Evolutionary conservation across 2,888 invertebrate species (phyloP).

Genomic region (Gastrophysa polygoni): DNA sequence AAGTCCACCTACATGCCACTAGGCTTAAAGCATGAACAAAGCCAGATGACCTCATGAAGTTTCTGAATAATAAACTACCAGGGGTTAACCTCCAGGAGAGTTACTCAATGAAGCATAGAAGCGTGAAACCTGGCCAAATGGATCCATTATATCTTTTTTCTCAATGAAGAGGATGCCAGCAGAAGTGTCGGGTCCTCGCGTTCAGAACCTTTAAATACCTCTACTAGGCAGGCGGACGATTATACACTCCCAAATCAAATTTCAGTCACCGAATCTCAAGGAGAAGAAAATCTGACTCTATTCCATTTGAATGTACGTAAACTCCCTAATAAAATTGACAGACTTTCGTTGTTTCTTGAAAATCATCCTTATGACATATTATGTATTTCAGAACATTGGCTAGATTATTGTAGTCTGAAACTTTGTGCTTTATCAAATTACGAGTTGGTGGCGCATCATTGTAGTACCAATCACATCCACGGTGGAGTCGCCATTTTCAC

Average conservation of each 20-base stretch:
- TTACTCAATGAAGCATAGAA: constrained; percentile 12
- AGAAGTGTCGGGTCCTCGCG: constrained; percentile 1
- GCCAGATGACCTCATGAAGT: constrained; percentile 6
- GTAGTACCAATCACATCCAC: constrained; percentile 2
- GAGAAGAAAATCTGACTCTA: too few species aligned
- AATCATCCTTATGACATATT: background rate
- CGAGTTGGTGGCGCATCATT: background rate
- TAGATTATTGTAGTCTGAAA: background rate
- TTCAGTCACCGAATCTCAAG: background rate
- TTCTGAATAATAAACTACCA: constrained; percentile 10
- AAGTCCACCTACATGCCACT: constrained; percentile 8
- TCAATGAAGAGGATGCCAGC: constrained; percentile 10
- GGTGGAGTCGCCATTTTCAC: constrained; percentile 4
- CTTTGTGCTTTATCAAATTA: background rate
- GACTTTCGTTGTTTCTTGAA: background rate
- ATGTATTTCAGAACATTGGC: constrained; percentile 2
- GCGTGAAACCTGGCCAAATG: constrained; percentile 12
- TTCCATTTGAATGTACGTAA: constrained; percentile 2
- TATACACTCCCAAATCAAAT: background rate
- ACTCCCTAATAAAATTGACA: constrained; percentile 5
- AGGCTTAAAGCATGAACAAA: constrained; percentile 9
- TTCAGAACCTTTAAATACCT: constrained; percentile 1
- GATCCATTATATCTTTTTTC: constrained; percentile 10
- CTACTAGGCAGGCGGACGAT: background rate
- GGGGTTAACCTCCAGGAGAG: constrained; percentile 4